Conservation (phyloP, 2,113 vertebrate genomes). For the Perca flavescens region DNA sequence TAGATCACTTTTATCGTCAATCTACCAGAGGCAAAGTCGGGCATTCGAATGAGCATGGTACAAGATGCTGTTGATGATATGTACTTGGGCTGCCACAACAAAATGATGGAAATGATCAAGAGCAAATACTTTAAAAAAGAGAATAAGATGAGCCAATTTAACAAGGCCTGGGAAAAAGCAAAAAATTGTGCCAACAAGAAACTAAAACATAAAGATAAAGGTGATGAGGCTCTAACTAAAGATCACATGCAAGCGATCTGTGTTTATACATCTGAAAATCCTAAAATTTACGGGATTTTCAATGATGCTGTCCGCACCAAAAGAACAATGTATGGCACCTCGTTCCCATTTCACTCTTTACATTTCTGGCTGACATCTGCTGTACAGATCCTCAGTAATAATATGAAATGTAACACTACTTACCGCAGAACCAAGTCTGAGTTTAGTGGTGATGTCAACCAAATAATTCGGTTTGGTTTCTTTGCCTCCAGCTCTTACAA, state of each 20-base stretch:
- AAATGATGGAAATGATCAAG: neutral
- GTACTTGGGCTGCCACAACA: conserved; percentile 12
- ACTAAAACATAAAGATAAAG: accelerated
- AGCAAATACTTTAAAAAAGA: conserved; percentile 3
- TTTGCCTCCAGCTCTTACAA: conserved; percentile 19
- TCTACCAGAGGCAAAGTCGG: neutral
- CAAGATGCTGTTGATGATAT: conserved; percentile 42
- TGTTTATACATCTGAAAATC: neutral
- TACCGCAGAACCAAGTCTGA: accelerated
- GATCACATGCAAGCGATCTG: conserved; percentile 47
- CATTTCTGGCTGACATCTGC: conserved; percentile 52
- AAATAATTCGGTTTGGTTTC: conserved; percentile 38
- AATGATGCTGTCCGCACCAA: neutral
- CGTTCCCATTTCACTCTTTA: conserved; percentile 31
- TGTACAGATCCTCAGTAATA: conserved; percentile 14
- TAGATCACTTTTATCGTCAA: neutral
- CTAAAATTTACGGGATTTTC: accelerated
- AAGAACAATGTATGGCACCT: neutral
- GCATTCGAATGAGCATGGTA: neutral
- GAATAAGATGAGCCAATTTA: no score
- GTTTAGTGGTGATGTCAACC: neutral
- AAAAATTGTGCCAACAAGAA: accelerated
- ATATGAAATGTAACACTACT: neutral
- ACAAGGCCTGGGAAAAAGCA: neutral
- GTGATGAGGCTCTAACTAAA: neutral